These are phyloP conservation scores for Drosophila cardini DNA, from an alignment of 1,140 invertebrate species.

Conservation along the genomic window DNA sequence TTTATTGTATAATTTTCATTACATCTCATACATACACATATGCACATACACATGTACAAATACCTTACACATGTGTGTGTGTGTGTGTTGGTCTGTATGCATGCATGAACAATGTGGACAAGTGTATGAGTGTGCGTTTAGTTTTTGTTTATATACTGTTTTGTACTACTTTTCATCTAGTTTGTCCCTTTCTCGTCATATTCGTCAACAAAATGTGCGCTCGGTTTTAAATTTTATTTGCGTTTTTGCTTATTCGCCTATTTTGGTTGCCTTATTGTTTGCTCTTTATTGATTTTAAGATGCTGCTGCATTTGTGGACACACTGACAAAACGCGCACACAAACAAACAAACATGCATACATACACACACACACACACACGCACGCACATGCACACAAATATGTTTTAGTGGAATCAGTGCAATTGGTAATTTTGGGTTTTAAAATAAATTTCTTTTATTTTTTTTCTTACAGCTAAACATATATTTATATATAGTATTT, in stretches of 20 bases:
- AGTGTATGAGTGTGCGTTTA: slow-evolving; percentile 39
- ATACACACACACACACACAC: slow-evolving; percentile 4
- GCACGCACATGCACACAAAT: slow-evolving; percentile 9
- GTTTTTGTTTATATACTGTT: slow-evolving; percentile 67
- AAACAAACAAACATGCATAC: neutral
- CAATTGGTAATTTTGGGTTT: slow-evolving; percentile 36
- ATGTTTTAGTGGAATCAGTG: slow-evolving; percentile 5
- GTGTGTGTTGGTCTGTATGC: slow-evolving; percentile 14
- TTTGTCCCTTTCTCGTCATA: slow-evolving; percentile 48
- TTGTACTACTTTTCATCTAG: slow-evolving; percentile 30
- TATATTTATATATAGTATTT: slow-evolving; percentile 12
- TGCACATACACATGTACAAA: neutral
- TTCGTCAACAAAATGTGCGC: slow-evolving; percentile 68
- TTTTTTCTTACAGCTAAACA: slow-evolving; percentile 40
- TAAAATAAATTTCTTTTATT: slow-evolving; percentile 17
- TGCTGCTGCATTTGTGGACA: slow-evolving; percentile 53
- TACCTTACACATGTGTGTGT: neutral
- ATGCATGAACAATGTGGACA: neutral
- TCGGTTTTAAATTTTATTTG: slow-evolving; percentile 13
- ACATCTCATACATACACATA: slow-evolving; percentile 24
- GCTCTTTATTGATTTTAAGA: slow-evolving; percentile 55
- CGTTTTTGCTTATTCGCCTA: slow-evolving; percentile 23
- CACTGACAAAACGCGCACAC: slow-evolving; percentile 36
- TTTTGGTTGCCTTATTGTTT: slow-evolving; percentile 30
- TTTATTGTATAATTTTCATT: slow-evolving; percentile 76